Base-by-base conservation (phyloP, 2,888 invertebrate genomes). In the Eupelmus urozonus region DNA sequence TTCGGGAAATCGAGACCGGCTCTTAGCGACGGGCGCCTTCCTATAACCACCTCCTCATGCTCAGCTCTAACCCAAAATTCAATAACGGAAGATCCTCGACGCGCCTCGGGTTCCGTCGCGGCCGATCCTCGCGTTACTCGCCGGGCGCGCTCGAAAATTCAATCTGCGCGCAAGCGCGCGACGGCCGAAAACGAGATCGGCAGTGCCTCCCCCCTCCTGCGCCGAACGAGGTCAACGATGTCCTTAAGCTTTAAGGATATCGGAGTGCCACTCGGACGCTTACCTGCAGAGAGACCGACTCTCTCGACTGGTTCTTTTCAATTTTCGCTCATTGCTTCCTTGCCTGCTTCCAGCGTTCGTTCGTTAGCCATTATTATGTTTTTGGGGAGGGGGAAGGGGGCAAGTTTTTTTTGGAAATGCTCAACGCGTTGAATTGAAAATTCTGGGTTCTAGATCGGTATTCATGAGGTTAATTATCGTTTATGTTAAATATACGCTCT, bases 201-300 rank as follows among this genome's bases (percentile, higher is more conserved):
- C 67, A 49, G 42, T 25, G 55, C 11, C 18, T n/a, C n/a, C n/a
- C n/a, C n/a, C n/a, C n/a, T n/a, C 27, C 29, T 34, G 63, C 66
- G 63, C 77, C 79, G 83, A 86, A 87, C 80, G 85, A 85, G 88
- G 87, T 88, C 88, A 88, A 88, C 86, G 85, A 88, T 84, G 85
- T 85, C 84, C 87, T 88, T 85, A 87, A 85, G 85, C 84, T 85
- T 87, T 85, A 85, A 86, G 84, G 86, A 85, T 87, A 87, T 87
- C 85, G 85, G 82, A 34, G 34, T 27, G 42, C 18, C 85, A 85
- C 83, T 84, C 83, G 85, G 82, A 82, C 83, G 82, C 20, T 73
- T 49, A 74, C 73, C 49, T 66, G 20, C 59, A 27, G 4, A n/a
- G n/a, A n/a, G 13, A 25, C 16, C 16, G 27, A 51, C 57, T 25